A percentile compares a stretch with the other conserved stretches of the same genome.
Evolutionary conservation across 92 coral and sea anemone species (phyloP).

Genomic region (Siderastrea radians): DNA sequence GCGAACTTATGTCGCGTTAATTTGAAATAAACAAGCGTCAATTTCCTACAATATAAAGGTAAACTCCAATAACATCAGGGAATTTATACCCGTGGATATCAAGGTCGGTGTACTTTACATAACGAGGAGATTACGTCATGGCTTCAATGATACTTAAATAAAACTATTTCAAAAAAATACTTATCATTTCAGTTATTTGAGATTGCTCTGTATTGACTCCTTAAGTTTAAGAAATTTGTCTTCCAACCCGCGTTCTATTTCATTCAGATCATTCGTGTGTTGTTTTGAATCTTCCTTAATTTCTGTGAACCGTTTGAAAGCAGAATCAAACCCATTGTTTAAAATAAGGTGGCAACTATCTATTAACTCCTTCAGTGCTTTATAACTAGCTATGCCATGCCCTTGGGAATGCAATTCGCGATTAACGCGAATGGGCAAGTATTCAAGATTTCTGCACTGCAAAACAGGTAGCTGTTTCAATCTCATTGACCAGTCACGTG

Average conservation of each 20-base stretch:
- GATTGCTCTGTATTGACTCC: background rate
- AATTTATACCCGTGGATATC: no score
- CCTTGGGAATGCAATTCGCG: background rate
- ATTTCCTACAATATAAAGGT: no score
- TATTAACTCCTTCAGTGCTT: background rate
- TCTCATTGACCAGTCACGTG: background rate
- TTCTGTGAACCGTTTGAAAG: background rate
- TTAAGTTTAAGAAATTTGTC: no score
- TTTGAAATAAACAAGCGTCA: no score
- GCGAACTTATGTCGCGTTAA: no score
- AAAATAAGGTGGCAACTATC: background rate
- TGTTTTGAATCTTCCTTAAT: background rate
- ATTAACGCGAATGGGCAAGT: no score
- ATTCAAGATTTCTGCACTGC: background rate
- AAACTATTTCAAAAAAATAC: no score
- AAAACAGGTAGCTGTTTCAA: background rate
- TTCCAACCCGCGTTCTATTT: background rate
- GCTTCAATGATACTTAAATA: no score
- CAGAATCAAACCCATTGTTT: background rate
- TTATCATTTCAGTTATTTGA: no score
- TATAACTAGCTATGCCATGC: background rate
- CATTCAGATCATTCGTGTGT: background rate
- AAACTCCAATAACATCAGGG: no score
- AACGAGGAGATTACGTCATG: no score
- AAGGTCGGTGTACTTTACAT: no score